Conservation (phyloP, 2,888 invertebrate genomes). For the Trachelus stipa region DNA sequence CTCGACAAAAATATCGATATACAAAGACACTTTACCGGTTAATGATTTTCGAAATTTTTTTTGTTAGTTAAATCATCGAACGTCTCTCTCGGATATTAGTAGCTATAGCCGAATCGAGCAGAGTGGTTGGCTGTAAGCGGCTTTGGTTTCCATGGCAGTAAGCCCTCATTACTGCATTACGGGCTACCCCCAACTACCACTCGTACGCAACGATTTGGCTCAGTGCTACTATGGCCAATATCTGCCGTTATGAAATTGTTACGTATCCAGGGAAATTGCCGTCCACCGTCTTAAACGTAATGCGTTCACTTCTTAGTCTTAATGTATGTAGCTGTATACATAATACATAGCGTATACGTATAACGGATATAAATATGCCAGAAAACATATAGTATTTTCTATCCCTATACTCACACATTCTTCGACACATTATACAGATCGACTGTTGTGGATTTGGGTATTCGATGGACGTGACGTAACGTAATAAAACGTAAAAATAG, state of each 20-base stretch:
- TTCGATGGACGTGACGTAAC: neutral
- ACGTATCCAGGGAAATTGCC: conserved; percentile 1
- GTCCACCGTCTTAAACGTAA: neutral
- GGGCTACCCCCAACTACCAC: conserved; percentile 62
- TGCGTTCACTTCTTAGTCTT: neutral
- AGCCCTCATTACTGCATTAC: conserved; percentile 67
- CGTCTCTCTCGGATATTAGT: neutral
- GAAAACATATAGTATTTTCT: neutral
- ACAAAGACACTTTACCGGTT: neutral
- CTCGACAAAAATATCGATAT: neutral
- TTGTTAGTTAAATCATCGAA: neutral
- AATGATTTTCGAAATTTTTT: neutral
- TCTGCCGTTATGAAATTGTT: neutral
- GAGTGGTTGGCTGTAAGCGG: conserved; percentile 66
- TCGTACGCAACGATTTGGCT: conserved; percentile 59
- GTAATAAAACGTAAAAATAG: neutral
- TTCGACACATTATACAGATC: neutral
- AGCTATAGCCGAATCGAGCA: conserved; percentile 27
- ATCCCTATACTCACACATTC: neutral
- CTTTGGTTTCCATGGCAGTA: conserved; percentile 68
- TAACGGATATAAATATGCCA: neutral
- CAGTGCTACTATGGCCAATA: neutral
- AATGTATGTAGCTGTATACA: neutral
- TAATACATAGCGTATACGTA: neutral
- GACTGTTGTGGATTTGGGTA: neutral